Base-by-base conservation (phyloP, 2,888 invertebrate genomes). In the Nomada ruficornis region DNA sequence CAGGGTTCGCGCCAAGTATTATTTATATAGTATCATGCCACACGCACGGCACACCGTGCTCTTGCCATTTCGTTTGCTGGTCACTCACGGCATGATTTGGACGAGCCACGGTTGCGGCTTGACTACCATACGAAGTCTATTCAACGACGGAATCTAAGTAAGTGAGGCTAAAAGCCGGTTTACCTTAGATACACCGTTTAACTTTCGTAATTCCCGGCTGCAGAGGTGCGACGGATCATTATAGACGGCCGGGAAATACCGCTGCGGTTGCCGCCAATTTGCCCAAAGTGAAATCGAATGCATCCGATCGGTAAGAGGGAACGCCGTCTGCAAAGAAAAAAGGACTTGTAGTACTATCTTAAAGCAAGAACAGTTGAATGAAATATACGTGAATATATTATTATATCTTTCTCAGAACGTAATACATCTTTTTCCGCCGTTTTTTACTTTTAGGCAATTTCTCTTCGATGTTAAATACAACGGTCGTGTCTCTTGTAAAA, bases 1-100 rank as follows among this genome's bases (percentile, higher is more conserved):
- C 91, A 85, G 87, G 86, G 89, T 89, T 89, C 88, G 90, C 89
- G 91, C 90, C 88, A 92, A 91, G 92, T 93, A 93, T 92, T 93
- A 91, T 93, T 93, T 93, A 93, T 93, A 93, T 92, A 92, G 89
- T 82, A 75, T 83, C 86, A 72, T 82, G 78, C 47, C 65, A 29
- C 80, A 52, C 72, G 75, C 68, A 75, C 75, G 69, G 64, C 72
- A 71, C 64, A 81, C 76, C 71, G 77, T 42, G 77, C 75, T 78
- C 81, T 29, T 81, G 76, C 81, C 87, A 82, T 86, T 86, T 84
- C 84, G 71, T 86, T 77, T 65, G 65, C 72, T 69, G 86, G 75
- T 76, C 85, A 74, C 76, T 76, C 70, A 52, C 75, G 44, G 57
- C 70, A 60, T 54, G 74, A 64, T 69, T 70, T 57, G 59, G 74